Base-by-base conservation (phyloP, 2,888 invertebrate genomes). In the Xylota segnis region DNA sequence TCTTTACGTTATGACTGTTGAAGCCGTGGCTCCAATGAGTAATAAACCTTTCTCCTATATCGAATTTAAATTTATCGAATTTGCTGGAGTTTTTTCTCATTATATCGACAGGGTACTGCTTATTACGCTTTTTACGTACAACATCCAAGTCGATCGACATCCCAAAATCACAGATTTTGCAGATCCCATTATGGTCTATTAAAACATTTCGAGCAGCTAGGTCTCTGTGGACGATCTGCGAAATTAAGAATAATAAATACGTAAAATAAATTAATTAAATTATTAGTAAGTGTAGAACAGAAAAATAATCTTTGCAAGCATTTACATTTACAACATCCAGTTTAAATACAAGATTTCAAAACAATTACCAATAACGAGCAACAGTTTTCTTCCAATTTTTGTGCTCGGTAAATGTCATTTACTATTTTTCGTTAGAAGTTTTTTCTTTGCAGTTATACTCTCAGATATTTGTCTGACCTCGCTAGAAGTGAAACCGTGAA, bases 151-250 rank as follows among this genome's bases (percentile, higher is more conserved):
- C 95, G 74, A 97, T 94, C 10, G 97, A 97, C 95, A 97, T 96
- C 77, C 97, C 97, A 91, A 97, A 97, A 93, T 97, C 97, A 2
- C 97, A 96, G 87, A 97, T 96, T 93, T 97, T 97, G 92, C 97
- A 97, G 81, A 96, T 94, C 90, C 97, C 97, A 92, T 96, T 96
- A 92, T 96, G 96, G 91, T 96, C 96, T 5, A 97, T 95, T 12
- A 97, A 93, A 16, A 97, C 95, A 91, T 97, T 97, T 68, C 97
- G 94, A 0, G 97, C 96, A 0, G 97, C 97, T 66, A 97, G 92
- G 92, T 97, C 97, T 12, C 97, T 94, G 91, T 97, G 97, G 12
- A 97, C 96, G 88, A 97, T 96, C 97, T 97, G 93, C 1, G 93
- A 93, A 45, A 14, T n/a, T n/a, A n/a, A n/a, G 27, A 14, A 45